Evolutionary conservation across 2,888 invertebrate species (phyloP).

Genomic region (Amiota communis): DNA sequence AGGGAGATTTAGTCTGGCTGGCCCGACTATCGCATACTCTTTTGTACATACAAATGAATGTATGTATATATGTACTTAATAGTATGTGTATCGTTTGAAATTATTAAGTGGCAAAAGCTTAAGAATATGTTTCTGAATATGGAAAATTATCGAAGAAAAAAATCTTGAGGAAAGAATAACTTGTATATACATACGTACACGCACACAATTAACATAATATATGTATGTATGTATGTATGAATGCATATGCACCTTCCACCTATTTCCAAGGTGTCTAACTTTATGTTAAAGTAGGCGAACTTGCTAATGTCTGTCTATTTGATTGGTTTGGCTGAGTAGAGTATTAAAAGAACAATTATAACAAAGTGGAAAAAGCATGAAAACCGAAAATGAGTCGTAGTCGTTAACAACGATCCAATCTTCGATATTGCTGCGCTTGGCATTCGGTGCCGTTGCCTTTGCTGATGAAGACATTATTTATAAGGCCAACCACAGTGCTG

Average conservation of each 20-base stretch:
- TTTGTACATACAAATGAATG: no score
- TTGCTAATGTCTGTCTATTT: not conserved
- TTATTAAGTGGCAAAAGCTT: not conserved
- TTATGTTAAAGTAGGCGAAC: not conserved
- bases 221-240: not conserved
- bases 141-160: no score
- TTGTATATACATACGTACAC: no score
- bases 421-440: conserved; percentile 11
- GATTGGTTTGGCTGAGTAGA: conserved; percentile 18
- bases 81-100: not conserved
- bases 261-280: not conserved
- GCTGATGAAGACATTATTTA: conserved; percentile 58
- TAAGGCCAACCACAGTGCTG: conserved; percentile 55
- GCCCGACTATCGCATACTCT: no score
- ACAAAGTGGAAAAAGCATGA: conserved; percentile 35
- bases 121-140: not conserved
- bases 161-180: no score
- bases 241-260: no score
- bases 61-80: no score
- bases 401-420: conserved; percentile 20
- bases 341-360: conserved; percentile 36
- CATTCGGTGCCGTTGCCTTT: conserved; percentile 40
- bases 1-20: no score
- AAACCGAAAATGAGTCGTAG: conserved; percentile 30
- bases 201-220: no score